A percentile compares a stretch with the other conserved stretches of the same genome.
phyloP scores from a whole-genome alignment of 2,888 invertebrate species.

The Phaonia tiefii region DNA sequence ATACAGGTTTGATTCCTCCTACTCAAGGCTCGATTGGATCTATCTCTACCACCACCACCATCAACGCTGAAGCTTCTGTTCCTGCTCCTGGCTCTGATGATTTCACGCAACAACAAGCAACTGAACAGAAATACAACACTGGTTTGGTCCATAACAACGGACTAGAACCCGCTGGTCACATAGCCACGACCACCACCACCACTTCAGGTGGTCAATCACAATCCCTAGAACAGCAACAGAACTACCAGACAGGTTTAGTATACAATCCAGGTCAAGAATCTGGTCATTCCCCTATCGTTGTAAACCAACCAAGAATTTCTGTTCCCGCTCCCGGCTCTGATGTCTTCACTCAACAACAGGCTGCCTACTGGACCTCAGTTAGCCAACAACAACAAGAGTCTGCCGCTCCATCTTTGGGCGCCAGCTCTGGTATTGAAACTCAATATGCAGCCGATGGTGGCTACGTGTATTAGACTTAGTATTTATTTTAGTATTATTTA shows the following conservation, averaged over 20 bases:
- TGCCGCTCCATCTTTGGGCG: neutral
- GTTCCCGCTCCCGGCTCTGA: conserved; percentile 35
- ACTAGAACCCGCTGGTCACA: no score
- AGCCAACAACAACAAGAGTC: conserved; percentile 32
- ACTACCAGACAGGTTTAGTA: neutral
- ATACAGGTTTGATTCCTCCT: conserved; percentile 32
- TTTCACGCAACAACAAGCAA: conserved; percentile 40
- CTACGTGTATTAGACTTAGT: conserved; percentile 73
- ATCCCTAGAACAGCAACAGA: neutral
- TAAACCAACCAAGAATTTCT: conserved; percentile 3
- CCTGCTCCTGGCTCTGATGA: conserved; percentile 29
- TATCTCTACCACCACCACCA: conserved; percentile 8
- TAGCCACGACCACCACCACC: neutral
- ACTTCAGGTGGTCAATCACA: neutral
- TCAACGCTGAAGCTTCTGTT: conserved; percentile 28
- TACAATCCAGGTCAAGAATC: neutral
- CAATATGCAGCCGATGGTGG: conserved; percentile 78
- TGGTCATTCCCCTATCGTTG: neutral
- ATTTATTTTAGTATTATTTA: no score
- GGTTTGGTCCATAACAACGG: no score
- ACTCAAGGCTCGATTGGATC: no score
- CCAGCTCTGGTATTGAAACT: conserved; percentile 70
- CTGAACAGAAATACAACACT: neutral
- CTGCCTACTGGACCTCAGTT: conserved; percentile 5
- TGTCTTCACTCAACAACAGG: conserved; percentile 41